Conservation (phyloP, 2,113 vertebrate genomes). For the Chloroceryle aenea region DNA sequence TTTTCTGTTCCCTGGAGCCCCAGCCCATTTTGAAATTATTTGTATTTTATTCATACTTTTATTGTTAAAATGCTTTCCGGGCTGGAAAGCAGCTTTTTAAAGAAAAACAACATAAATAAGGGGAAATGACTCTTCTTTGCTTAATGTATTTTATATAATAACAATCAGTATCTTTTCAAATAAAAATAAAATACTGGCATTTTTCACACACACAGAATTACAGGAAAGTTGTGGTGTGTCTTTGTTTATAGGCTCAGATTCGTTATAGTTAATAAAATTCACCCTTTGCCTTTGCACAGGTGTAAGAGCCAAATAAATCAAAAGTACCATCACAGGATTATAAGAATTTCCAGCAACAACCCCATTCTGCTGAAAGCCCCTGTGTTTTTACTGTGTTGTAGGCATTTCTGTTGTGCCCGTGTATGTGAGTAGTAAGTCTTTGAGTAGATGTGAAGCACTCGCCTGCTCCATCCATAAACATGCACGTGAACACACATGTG, state of each 20-base stretch:
- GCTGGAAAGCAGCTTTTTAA: background rate
- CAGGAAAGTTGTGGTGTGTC: background rate
- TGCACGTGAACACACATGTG: background rate
- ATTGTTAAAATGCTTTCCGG: conserved; percentile 10
- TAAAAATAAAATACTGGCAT: conserved; percentile 11
- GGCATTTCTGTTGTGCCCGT: background rate
- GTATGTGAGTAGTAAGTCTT: background rate
- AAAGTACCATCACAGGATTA: background rate
- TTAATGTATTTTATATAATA: background rate
- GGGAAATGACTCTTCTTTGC: background rate
- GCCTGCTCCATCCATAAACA: background rate
- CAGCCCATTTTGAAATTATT: background rate
- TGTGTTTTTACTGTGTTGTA: background rate
- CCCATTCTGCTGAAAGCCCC: background rate
- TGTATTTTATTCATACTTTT: conserved; percentile 25
- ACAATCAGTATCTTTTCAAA: background rate
- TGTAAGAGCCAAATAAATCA: background rate
- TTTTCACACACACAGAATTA: background rate
- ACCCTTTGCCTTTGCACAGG: background rate
- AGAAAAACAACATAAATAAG: conserved; percentile 35
- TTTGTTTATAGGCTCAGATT: background rate
- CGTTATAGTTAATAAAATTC: background rate
- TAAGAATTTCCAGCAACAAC: background rate
- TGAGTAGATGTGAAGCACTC: background rate
- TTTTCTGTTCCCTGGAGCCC: background rate